Conservation (phyloP, 1,140 invertebrate genomes). For the Danaus plexippus region DNA sequence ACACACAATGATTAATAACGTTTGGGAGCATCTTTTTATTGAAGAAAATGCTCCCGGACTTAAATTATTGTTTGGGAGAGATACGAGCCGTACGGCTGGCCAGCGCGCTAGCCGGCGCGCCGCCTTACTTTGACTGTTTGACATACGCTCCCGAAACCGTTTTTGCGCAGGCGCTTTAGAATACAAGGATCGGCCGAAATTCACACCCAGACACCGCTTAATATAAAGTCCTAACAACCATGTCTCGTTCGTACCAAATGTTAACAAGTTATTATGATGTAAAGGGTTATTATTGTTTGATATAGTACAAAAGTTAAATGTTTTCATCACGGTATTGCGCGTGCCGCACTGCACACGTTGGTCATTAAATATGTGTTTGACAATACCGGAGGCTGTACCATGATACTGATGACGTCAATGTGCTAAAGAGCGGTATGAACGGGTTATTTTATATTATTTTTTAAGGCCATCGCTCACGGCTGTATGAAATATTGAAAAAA, state of each 20-base stretch:
- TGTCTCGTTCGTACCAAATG: slow-evolving; percentile 5
- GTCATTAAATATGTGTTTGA: slow-evolving; percentile 71
- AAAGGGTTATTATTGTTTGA: too few relatives aligned
- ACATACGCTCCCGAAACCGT: slow-evolving; percentile 41
- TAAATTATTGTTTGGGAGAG: slow-evolving; percentile 12
- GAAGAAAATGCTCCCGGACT: slow-evolving; percentile 37
- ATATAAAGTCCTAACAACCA: slow-evolving; percentile 31
- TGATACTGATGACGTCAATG: slow-evolving; percentile 63
- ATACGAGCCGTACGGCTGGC: slow-evolving; percentile 43
- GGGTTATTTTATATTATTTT: slow-evolving; percentile 21
- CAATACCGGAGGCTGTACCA: slow-evolving; percentile 62
- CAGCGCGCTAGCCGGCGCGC: slow-evolving; percentile 66
- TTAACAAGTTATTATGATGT: neutral
- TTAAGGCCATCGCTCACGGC: too few relatives aligned
- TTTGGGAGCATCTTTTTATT: slow-evolving; percentile 52
- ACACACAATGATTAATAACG: slow-evolving; percentile 32
- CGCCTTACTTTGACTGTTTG: slow-evolving; percentile 55
- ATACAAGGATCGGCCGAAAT: slow-evolving; percentile 63
- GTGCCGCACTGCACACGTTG: slow-evolving; percentile 69
- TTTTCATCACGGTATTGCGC: slow-evolving; percentile 32
- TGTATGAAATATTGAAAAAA: too few relatives aligned
- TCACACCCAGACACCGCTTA: slow-evolving; percentile 28
- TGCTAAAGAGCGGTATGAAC: slow-evolving; percentile 36
- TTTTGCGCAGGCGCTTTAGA: slow-evolving; percentile 55
- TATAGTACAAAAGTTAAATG: slow-evolving; percentile 7